phyloP scores from a whole-genome alignment of 2,113 vertebrate genomes.

The Mormyrus iriodes region DNA sequence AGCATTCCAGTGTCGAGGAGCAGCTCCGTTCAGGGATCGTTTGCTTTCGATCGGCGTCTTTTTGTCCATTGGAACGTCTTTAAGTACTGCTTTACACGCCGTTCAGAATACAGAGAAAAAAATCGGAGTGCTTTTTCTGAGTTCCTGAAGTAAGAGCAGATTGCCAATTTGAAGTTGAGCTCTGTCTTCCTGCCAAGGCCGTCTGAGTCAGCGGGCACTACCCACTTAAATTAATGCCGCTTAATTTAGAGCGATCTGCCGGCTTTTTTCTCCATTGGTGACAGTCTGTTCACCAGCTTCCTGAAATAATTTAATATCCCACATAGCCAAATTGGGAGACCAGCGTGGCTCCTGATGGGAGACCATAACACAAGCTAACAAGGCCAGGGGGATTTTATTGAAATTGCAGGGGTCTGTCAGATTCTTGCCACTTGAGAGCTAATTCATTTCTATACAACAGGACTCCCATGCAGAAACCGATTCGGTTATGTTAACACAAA shows the following conservation, averaged over 20 bases:
- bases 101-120: neutral
- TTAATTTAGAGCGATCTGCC: neutral
- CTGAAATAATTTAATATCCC: conserved; percentile 10
- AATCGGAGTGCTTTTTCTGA: neutral
- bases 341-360: neutral
- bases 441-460: neutral
- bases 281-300: conserved; percentile 1
- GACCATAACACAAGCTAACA: conserved; percentile 9
- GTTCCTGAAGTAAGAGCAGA: neutral
- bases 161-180: conserved; percentile 12
- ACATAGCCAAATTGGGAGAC: neutral
- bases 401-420: neutral
- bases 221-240: conserved; percentile 2
- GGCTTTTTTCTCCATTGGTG: neutral
- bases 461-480: neutral
- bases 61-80: neutral
- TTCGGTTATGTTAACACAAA: neutral
- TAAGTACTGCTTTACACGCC: neutral
- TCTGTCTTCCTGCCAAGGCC: neutral
- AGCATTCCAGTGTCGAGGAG: neutral
- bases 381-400: neutral
- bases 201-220: neutral
- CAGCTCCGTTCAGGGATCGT: neutral
- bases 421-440: neutral
- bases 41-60: neutral